A percentile compares a stretch with the other conserved stretches of the same genome.
Evolutionary conservation across 2,888 invertebrate genomes (phyloP).

Genomic region (Drosophila kambysellisi): DNA sequence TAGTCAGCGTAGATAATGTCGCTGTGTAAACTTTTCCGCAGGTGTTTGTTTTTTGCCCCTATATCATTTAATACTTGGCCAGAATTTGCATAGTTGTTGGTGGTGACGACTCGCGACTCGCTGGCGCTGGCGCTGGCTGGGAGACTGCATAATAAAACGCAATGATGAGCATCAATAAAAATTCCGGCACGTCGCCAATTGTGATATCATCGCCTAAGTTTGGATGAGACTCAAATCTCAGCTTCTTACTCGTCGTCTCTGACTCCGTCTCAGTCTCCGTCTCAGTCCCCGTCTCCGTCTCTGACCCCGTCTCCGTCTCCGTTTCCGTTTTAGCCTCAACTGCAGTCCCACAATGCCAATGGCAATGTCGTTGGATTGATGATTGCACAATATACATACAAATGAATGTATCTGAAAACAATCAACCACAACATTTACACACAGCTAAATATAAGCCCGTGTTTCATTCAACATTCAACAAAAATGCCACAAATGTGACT

Average conservation of each 20-base stretch:
- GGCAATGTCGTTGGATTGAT: conserved; percentile 45
- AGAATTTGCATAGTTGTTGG: conserved; percentile 53
- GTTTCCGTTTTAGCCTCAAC: conserved; percentile 2
- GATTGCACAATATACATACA: conserved; percentile 41
- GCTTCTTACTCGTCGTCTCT: background rate
- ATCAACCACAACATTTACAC: conserved; percentile 17
- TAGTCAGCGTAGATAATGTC: conserved; percentile 18
- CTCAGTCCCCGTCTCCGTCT: background rate
- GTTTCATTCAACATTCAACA: conserved; percentile 18
- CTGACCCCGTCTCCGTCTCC: background rate
- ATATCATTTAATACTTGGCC: conserved; percentile 6
- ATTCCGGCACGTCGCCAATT: conserved; percentile 65
- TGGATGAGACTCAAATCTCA: conserved; percentile 40
- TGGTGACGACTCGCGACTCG: conserved; percentile 20
- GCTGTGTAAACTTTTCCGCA: conserved; percentile 41
- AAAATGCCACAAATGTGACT: conserved; percentile 14
- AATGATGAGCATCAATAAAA: conserved; percentile 72
- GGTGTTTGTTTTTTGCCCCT: conserved; percentile 1
- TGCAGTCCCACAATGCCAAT: conserved; percentile 54
- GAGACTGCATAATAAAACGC: conserved; percentile 33
- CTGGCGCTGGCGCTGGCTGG: conserved; percentile 16
- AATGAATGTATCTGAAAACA: conserved; percentile 27
- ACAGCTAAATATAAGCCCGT: conserved; percentile 2
- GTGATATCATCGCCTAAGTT: conserved; percentile 72
- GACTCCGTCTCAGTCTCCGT: background rate